Evolutionary conservation across 2,797 vertebrate species (phyloP), one percentile per base, ranked within the genome.

Genomic region (Chloroceryle amazona): DNA sequence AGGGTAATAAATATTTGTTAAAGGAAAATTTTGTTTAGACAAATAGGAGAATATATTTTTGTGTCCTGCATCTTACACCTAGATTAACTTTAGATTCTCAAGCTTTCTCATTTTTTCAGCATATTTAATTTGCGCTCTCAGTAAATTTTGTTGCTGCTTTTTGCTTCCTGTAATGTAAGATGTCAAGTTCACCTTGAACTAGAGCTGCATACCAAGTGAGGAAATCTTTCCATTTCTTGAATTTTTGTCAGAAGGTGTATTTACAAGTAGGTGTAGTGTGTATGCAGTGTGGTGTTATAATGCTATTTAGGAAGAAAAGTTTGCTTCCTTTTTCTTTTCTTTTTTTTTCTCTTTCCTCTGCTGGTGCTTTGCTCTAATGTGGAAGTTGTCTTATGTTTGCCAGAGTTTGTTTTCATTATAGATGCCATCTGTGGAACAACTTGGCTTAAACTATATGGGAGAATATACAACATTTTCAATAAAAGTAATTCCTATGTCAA

Each of bases 131-230:
- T 89, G 35, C 11, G 2, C 55, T 81, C 51, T 81, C 54, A 28
- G 80, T 72, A 92, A 75, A 86, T 81, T 90, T 41, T 96, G 73
- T 83, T 95, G 90, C 76, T 31, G 4, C 31, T 73, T 93, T 76
- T 37, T 92, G 14, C 44, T 80, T 66, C 35, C 54, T 93, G 47
- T 86, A 90, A 74, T 84, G 90, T 73, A 93, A 52, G n/a, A 82
- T 86, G 92, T 93, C 73, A 90, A 83, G 65, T 92, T 97, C 86
- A 93, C 81, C 86, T 89, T 92, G 83, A 87, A 42, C 81, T 82
- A 20, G 49, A 85, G n/a, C 71, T 95, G 71, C 81, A 47, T 92
- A 71, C 58, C 42, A 78, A 58, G 71, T 41, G 65, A 76, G 41
- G 33, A 71, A 67, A 33, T 42, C 3, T 66, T 85, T 81, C 76